Conservation (phyloP, 2,888 invertebrate genomes). For the Bembecia ichneumoniformis region DNA sequence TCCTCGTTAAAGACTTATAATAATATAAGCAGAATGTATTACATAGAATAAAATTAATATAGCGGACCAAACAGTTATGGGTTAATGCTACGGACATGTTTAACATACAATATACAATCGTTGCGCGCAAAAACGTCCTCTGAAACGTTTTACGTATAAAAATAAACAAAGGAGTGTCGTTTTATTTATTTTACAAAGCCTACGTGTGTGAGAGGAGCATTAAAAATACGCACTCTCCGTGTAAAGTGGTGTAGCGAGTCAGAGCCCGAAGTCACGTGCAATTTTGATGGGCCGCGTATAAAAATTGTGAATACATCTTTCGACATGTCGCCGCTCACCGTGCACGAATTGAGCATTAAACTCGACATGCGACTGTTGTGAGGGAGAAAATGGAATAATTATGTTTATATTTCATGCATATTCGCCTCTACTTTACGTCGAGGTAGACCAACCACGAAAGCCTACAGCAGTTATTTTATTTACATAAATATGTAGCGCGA, state of each 20-base stretch:
- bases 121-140: neutral
- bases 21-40: too few species aligned
- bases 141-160: neutral
- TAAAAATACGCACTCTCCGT: neutral
- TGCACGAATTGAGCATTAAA: neutral
- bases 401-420: neutral
- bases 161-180: neutral
- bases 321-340: constrained; percentile 1
- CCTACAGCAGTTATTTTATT: neutral
- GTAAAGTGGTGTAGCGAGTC: constrained; percentile 14
- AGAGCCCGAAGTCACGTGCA: constrained; percentile 16
- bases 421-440: neutral
- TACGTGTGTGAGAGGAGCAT: neutral
- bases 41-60: too few species aligned
- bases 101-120: neutral
- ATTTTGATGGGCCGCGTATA: constrained; percentile 19
- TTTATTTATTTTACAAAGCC: neutral
- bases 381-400: neutral
- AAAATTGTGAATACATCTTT: constrained; percentile 3
- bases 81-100: neutral
- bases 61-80: neutral
- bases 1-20: too few species aligned
- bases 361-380: neutral
- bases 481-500: too few species aligned
- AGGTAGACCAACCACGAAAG: neutral